Conservation (phyloP, 2,888 invertebrate species). For the Hofmannophila pseudospretella region DNA sequence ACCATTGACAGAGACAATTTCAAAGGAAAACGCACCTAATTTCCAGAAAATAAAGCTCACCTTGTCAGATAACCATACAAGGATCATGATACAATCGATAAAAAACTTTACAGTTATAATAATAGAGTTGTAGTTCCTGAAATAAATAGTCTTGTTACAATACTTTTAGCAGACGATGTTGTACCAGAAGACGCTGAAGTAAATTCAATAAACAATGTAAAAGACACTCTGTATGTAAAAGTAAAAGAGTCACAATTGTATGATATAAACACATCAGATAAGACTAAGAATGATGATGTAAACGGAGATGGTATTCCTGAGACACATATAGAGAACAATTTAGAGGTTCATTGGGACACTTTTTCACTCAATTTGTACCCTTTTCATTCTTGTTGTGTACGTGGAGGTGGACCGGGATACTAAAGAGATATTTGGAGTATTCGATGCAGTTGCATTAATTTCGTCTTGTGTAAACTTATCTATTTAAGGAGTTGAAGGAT, state of each 20-base stretch:
- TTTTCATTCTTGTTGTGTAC: slow-evolving; percentile 38
- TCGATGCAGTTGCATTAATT: slow-evolving; percentile 27
- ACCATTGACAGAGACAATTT: slow-evolving; percentile 37
- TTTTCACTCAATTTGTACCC: slow-evolving; percentile 56
- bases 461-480: slow-evolving; percentile 34
- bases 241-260: slow-evolving; percentile 42
- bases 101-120: slow-evolving; percentile 55
- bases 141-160: slow-evolving; percentile 43
- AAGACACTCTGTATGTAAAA: slow-evolving; percentile 35
- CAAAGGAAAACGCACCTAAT: slow-evolving; percentile 41
- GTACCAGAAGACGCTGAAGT: slow-evolving; percentile 35
- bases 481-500: slow-evolving; percentile 18
- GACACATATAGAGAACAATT: slow-evolving; percentile 50
- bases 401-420: slow-evolving; percentile 22
- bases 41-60: slow-evolving; percentile 31
- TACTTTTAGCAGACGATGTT: slow-evolving; percentile 41
- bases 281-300: slow-evolving; percentile 39
- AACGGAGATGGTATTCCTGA: slow-evolving; percentile 41
- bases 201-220: slow-evolving; percentile 38
- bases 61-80: slow-evolving; percentile 18
- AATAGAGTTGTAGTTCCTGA: slow-evolving; percentile 64
- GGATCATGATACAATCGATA: slow-evolving; percentile 41
- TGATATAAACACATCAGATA: slow-evolving; percentile 37
- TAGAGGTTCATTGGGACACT: slow-evolving; percentile 52
- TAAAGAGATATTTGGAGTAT: slow-evolving; percentile 31